These are phyloP conservation scores for Cheirogaleus medius DNA, from an alignment of 2,113 vertebrate genomes.

Conservation along the genomic window DNA sequence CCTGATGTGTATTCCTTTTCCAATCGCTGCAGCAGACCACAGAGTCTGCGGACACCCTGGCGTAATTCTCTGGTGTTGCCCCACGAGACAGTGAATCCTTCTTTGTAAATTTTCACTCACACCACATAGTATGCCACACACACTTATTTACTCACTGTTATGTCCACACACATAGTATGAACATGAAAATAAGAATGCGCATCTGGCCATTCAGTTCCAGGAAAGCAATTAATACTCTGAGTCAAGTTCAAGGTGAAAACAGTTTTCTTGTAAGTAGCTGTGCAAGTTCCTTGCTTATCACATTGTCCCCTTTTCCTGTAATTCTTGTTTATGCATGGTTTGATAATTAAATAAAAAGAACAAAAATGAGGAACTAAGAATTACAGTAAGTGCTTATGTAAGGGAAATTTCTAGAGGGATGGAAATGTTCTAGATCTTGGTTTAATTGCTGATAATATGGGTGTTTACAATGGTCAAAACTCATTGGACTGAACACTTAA, in stretches of 20 bases:
- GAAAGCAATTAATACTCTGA: not conserved
- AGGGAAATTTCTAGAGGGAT: not conserved
- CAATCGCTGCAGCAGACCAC: not conserved
- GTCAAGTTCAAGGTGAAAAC: conserved; percentile 25
- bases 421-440: not conserved
- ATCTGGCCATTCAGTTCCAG: not conserved
- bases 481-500: not conserved
- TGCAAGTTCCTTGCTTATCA: not conserved
- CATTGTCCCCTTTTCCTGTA: not conserved
- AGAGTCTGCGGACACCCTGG: not conserved
- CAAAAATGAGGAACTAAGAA: not conserved
- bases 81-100: not conserved
- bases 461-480: not conserved
- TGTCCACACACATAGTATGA: not conserved
- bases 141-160: not conserved
- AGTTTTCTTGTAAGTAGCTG: not conserved
- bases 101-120: not conserved
- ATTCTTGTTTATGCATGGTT: not conserved
- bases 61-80: not conserved
- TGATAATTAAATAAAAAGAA: conserved; percentile 21
- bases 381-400: not conserved
- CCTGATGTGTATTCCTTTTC: not conserved
- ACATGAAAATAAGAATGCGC: not conserved
- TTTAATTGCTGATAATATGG: not conserved
- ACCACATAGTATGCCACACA: not conserved